phyloP scores from a whole-genome alignment of 2,888 invertebrate species.

The Mesorhabditis sp. region DNA sequence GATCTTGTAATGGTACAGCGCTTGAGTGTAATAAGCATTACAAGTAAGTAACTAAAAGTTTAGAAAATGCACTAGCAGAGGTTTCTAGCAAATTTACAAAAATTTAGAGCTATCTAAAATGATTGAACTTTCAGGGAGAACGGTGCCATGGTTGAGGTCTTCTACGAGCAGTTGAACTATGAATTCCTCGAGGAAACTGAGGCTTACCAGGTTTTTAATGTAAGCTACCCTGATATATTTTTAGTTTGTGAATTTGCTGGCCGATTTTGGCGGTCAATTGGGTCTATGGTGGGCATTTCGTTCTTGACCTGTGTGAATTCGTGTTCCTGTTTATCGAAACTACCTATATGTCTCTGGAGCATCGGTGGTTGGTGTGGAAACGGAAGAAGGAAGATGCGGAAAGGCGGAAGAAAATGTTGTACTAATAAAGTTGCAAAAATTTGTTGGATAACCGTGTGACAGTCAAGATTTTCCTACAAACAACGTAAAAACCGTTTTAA shows the following conservation, averaged over 20 bases:
- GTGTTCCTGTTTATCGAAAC: constrained; percentile 46
- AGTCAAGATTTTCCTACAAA: no score
- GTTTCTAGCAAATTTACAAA: not conserved
- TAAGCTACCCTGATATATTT: constrained; percentile 13
- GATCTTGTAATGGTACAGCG: constrained; percentile 49
- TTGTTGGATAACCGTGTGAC: no score
- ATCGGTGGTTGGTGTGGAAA: constrained; percentile 41
- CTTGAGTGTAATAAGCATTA: constrained; percentile 53
- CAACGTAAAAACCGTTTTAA: no score
- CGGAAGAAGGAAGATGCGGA: constrained; percentile 46
- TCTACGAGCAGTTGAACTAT: constrained; percentile 56
- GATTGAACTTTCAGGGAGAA: constrained; percentile 43
- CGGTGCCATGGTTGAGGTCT: constrained; percentile 57
- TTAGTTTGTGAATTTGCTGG: constrained; percentile 53
- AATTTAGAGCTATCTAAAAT: not conserved
- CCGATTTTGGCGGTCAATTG: constrained; percentile 56
- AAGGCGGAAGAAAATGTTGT: constrained; percentile 13
- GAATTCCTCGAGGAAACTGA: constrained; percentile 55
- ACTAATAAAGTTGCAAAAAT: not conserved
- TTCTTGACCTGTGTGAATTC: constrained; percentile 54
- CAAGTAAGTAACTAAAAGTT: constrained; percentile 32
- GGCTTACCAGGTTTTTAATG: constrained; percentile 48
- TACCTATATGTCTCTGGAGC: constrained; percentile 49
- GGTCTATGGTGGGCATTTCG: constrained; percentile 53
- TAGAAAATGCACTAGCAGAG: not conserved